phyloP scores from a whole-genome alignment of 1,140 invertebrate genomes.

The Hyphantria cunea region DNA sequence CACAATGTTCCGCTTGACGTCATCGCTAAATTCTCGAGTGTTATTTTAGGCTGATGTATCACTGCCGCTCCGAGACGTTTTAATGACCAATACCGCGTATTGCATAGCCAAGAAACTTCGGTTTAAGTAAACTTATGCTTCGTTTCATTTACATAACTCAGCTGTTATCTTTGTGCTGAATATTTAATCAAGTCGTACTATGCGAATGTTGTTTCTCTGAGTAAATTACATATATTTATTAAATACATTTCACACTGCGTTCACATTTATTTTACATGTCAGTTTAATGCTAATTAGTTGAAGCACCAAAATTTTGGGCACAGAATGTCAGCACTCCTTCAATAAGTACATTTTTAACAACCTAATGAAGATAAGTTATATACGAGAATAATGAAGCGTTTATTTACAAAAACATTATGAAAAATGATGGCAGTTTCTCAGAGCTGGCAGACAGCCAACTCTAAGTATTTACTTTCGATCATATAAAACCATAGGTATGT shows the following conservation, averaged over 20 bases:
- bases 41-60: slow-evolving; percentile 28
- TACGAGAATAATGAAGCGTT: slow-evolving; percentile 37
- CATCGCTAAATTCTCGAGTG: slow-evolving; percentile 22
- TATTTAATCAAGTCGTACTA: not conserved
- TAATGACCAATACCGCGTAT: slow-evolving; percentile 11
- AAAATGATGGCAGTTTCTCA: slow-evolving; percentile 37
- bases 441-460: slow-evolving; percentile 46
- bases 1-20: slow-evolving; percentile 30
- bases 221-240: not conserved
- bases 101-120: not conserved
- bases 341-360: slow-evolving; percentile 29
- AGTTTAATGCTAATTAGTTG: slow-evolving; percentile 1
- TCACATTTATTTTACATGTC: not conserved
- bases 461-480: slow-evolving; percentile 37
- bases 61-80: slow-evolving; percentile 12
- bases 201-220: not conserved
- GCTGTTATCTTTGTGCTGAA: slow-evolving; percentile 1
- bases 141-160: not conserved
- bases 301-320: not conserved
- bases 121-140: not conserved
- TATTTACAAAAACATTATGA: slow-evolving; percentile 40
- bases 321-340: slow-evolving; percentile 6
- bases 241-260: not conserved
- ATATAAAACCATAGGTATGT: slow-evolving; percentile 29
- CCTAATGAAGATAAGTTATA: slow-evolving; percentile 51